Evolutionary conservation across 2,888 invertebrate genomes (phyloP).

Genomic region (Nezara viridula): DNA sequence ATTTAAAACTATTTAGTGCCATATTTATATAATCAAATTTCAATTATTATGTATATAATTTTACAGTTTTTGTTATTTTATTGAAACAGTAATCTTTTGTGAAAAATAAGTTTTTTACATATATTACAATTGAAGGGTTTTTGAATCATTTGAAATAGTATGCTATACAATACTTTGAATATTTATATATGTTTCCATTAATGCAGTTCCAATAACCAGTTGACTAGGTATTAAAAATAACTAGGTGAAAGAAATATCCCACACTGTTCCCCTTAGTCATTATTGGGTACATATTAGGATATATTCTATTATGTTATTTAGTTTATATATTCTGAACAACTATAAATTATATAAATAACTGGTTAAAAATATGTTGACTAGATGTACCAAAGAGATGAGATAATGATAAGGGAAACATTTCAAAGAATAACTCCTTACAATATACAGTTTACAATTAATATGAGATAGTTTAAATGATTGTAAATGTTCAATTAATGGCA

Average conservation of each 20-base stretch:
- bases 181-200: background rate
- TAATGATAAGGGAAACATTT: constrained; percentile 38
- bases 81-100: constrained; percentile 5
- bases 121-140: constrained; percentile 46
- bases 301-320: background rate
- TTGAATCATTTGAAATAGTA: constrained; percentile 37
- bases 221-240: constrained; percentile 1
- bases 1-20: constrained; percentile 57
- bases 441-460: background rate
- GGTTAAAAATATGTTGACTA: constrained; percentile 28
- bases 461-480: constrained; percentile 15
- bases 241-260: background rate
- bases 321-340: background rate
- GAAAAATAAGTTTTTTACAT: constrained; percentile 54
- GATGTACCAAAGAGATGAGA: background rate
- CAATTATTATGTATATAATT: constrained; percentile 45
- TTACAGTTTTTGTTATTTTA: constrained; percentile 41
- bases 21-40: constrained; percentile 55
- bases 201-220: constrained; percentile 25
- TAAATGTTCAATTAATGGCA: constrained; percentile 36
- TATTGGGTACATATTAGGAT: background rate
- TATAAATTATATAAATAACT: constrained; percentile 1
- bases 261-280: background rate
- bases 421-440: background rate
- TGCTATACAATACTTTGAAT: constrained; percentile 51